Base-by-base conservation (phyloP, 2,888 invertebrate genomes). In the Kryphioiulus occultus region DNA sequence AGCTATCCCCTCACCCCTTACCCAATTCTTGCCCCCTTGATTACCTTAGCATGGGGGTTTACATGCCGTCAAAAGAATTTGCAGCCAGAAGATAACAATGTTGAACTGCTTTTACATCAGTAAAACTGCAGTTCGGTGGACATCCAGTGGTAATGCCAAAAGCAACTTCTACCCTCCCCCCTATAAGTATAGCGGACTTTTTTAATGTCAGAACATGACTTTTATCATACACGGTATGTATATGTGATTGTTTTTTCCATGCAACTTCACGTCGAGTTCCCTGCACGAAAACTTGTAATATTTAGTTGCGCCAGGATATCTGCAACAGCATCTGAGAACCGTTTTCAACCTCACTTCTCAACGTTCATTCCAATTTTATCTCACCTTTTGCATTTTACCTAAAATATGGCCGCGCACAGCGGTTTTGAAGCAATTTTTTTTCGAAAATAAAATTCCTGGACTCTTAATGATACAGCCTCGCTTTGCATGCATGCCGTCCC, bases 391-490 rank as follows among this genome's bases (percentile, higher is more conserved):
- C 26, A n/a, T 68, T 68, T 26, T 68, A 15, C 68, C 26, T 68
- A 68, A 68, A 68, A 68, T 68, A 68, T 68, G 68, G 26, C 68
- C 68, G 68, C 68, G 68, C 68, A 68, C 68, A 68, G 68, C 68
- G 26, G 68, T 26, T 26, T 39, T 9, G 9, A 39, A 39, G 39
- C 39, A 39, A 3, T 9, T 39, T 39, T 68, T 68, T 53, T 59
- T 22, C 22, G 9, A 26, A 68, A 68, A 26, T 26, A 9, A 68
- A 68, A 68, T 26, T 68, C 26, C 12, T 68, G 68, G 26, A 68
- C 68, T 68, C 26, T 68, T 68, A 68, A 68, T 68, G 68, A 68
- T 26, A 68, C 68, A 1, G 26, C 26, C 15, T 68, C 68, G 26
- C 68, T 26, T 68, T 10, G 68, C 68, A 26, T 68, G 26, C 26